A percentile compares a stretch with the other conserved stretches of the same genome.
Evolutionary conservation across 1,140 invertebrate species (phyloP).

Genomic region (Drosophila kanapiae): DNA sequence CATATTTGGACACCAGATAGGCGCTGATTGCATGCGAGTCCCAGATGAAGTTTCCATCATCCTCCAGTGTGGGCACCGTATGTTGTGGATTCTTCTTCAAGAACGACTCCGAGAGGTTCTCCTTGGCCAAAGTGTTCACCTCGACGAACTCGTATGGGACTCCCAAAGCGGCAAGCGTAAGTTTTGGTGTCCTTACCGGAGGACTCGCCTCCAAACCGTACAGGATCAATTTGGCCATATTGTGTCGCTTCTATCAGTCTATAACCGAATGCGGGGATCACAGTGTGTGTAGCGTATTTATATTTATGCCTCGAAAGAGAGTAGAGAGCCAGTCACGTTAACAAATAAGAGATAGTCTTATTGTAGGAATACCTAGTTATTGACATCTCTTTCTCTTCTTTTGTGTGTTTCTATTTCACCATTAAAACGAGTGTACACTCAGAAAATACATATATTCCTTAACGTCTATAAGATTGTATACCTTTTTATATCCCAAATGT

Average conservation of each 20-base stretch:
- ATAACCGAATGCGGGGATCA: background rate
- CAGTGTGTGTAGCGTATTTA: background rate
- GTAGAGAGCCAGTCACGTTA: background rate
- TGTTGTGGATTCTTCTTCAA: slow-evolving; percentile 84
- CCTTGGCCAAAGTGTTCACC: slow-evolving; percentile 87
- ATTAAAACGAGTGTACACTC: background rate
- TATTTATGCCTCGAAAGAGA: background rate
- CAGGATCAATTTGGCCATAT: slow-evolving; percentile 75
- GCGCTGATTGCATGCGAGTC: slow-evolving; percentile 85
- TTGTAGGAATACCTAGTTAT: background rate
- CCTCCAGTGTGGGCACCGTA: slow-evolving; percentile 80
- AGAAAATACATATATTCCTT: background rate
- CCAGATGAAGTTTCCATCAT: slow-evolving; percentile 63
- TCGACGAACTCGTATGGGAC: slow-evolving; percentile 84
- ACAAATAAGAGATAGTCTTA: background rate
- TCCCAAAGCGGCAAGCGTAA: slow-evolving; percentile 85
- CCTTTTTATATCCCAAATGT: background rate
- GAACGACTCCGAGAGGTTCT: slow-evolving; percentile 89
- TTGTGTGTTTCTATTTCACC: slow-evolving; percentile 17
- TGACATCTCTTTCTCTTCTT: background rate
- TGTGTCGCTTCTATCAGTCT: background rate
- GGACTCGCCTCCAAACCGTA: slow-evolving; percentile 83
- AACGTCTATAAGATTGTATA: background rate
- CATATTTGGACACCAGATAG: slow-evolving; percentile 88
- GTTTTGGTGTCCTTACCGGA: slow-evolving; percentile 85